Base-by-base conservation (phyloP, 2,888 invertebrate species). In the Ischnus inquisitorius region DNA sequence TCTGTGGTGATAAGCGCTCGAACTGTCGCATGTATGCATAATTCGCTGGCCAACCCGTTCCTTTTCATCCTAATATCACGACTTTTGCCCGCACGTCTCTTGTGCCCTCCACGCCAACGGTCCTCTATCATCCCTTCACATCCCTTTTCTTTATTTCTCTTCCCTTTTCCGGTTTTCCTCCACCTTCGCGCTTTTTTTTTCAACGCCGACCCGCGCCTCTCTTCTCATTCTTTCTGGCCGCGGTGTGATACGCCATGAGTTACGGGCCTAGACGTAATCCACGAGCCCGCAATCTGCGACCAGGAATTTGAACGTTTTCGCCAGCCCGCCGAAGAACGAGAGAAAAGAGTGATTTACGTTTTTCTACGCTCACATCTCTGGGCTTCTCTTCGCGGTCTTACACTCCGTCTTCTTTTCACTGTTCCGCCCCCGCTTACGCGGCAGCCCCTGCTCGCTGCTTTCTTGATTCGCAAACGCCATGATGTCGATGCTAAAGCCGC, bases 191-290 rank as follows among this genome's bases (percentile, higher is more conserved):
- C 67, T 74, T 54, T 60, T 48, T 48, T 64, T 54, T 75, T 54
- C 12, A 43, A 6, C 54, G 72, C 54, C 78, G 8, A 34, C 14
- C 12, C 48, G 16, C 41, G 34, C 62, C 64, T 8, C 16, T 60
- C 48, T 60, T 60, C 82, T 84, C 84, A 71, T 84, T 82, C 84
- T 82, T 81, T 79, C 78, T 84, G 82, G 79, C 57, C 79, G 65
- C 67, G 10, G 82, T 78, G 80, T 79, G 84, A 88, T 88, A 87
- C 85, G 84, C 75, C 82, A 83, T 88, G 86, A 88, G 86, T 87
- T 88, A 88, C 86, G 84, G 34, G 79, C 86, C 78, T 83, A 84
- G 85, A 82, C 82, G 83, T 85, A 84, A 86, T 87, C 86, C 86
- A 81, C 74, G 82, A 85, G 80, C 77, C 78, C 79, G 77, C 83